A percentile compares a stretch with the other conserved stretches of the same genome.
Conservation (phyloP, 2,888 invertebrate species). For the Barypeithes pellucidus region DNA sequence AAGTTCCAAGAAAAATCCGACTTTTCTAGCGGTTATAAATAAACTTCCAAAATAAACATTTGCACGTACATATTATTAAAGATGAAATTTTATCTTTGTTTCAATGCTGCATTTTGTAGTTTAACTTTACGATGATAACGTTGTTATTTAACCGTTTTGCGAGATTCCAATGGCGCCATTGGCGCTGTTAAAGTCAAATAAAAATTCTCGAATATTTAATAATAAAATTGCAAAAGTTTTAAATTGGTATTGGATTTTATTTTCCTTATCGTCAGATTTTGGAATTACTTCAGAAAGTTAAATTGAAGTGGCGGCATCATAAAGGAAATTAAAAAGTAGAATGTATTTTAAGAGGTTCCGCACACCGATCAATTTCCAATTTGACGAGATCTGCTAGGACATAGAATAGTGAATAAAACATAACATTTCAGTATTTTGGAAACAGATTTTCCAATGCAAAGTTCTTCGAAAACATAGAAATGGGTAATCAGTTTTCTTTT, state of each 20-base stretch:
- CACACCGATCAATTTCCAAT: background rate
- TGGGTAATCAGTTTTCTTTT: too few species aligned
- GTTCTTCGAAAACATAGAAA: too few species aligned
- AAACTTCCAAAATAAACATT: background rate
- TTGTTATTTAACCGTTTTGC: slow-evolving; percentile 12
- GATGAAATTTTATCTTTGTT: slow-evolving; percentile 7
- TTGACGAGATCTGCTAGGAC: background rate
- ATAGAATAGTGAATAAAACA: background rate
- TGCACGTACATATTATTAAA: background rate
- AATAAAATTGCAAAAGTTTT: slow-evolving; percentile 37
- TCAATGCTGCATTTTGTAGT: slow-evolving; percentile 1
- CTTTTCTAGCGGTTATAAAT: too few species aligned
- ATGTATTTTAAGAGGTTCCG: too few species aligned
- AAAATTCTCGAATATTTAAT: slow-evolving; percentile 31
- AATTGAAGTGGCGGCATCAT: background rate
- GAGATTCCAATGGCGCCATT: slow-evolving; percentile 15
- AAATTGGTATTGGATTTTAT: slow-evolving; percentile 26
- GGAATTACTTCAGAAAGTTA: background rate
- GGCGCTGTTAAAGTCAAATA: slow-evolving; percentile 20
- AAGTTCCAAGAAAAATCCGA: too few species aligned
- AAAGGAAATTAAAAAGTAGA: background rate
- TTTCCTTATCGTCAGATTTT: slow-evolving; percentile 6
- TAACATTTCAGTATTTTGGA: too few species aligned
- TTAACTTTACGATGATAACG: slow-evolving; percentile 19
- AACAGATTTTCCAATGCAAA: too few species aligned